Percentiles rank a stretch among this genome's conserved stretches.
Conservation (phyloP, 2,113 vertebrate species). For the Dasyornis broadbenti region DNA sequence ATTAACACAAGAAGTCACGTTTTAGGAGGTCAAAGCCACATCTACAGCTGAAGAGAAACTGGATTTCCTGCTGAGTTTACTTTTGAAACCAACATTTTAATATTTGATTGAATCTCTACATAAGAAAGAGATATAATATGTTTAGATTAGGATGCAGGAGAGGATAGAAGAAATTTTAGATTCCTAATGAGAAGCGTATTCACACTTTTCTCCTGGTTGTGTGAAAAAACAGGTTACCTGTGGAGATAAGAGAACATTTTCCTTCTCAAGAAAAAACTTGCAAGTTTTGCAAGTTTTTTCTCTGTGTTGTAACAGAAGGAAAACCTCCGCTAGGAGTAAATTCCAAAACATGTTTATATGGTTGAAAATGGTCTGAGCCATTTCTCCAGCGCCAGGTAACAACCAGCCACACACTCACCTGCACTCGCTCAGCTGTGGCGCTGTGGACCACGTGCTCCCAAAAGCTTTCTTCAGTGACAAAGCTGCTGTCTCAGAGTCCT, state of each 20-base stretch:
- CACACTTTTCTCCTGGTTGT: not conserved
- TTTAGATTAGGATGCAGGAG: not conserved
- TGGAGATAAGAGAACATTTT: not conserved
- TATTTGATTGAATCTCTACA: not conserved
- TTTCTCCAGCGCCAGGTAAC: not conserved
- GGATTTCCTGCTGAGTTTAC: not conserved
- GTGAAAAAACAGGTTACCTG: not conserved
- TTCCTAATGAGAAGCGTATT: not conserved
- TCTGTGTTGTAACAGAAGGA: not conserved
- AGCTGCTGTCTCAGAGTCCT: not conserved
- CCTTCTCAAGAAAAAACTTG: rapidly evolving
- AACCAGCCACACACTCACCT: not conserved
- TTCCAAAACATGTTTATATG: not conserved
- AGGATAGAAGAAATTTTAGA: not conserved
- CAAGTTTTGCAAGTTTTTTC: not conserved
- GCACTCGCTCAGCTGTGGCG: no score
- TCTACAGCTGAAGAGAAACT: not conserved
- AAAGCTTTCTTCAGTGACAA: not conserved
- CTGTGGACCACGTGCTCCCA: rapidly evolving
- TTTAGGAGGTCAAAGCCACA: not conserved
- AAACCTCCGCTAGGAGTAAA: not conserved
- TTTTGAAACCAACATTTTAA: not conserved
- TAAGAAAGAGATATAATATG: not conserved
- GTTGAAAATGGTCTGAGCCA: not conserved
- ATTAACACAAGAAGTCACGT: not conserved